phyloP scores from a whole-genome alignment of 2,888 invertebrate species.

The Amphipoea oculea region DNA sequence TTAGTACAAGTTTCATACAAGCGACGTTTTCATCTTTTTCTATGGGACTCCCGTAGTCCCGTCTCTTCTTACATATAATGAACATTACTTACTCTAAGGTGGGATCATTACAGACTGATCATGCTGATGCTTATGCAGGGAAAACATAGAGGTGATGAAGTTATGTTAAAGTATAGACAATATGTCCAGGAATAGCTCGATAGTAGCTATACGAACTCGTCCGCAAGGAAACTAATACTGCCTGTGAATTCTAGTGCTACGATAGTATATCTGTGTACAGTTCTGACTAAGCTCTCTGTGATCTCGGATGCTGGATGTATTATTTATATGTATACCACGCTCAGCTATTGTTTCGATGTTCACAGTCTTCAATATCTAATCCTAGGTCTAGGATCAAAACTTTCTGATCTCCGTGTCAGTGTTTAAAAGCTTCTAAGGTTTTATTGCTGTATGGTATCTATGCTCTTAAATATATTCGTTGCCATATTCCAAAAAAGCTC shows the following conservation, averaged over 20 bases:
- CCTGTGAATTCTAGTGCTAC: neutral
- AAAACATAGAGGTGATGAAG: neutral
- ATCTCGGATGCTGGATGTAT: constrained; percentile 6
- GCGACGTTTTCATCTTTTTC: too few species aligned
- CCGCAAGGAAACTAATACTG: neutral
- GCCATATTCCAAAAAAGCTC: neutral
- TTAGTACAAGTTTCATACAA: too few species aligned
- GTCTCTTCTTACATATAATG: too few species aligned
- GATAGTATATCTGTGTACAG: neutral
- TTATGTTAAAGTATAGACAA: constrained; percentile 1
- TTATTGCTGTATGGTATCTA: neutral
- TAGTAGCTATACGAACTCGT: neutral
- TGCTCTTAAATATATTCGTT: too few species aligned
- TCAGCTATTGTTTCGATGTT: constrained; percentile 5
- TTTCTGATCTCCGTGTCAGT: constrained; percentile 3
- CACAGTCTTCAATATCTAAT: constrained; percentile 7
- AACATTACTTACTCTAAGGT: too few species aligned
- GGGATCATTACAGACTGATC: neutral
- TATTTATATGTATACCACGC: neutral
- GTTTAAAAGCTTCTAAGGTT: neutral
- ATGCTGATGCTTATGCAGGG: neutral
- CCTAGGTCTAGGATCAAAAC: neutral
- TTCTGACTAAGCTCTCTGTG: constrained; percentile 25
- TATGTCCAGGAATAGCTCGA: neutral
- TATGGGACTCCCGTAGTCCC: too few species aligned